Base-by-base conservation (phyloP, 2,888 invertebrate species). In the Acrobeloides nanus region DNA sequence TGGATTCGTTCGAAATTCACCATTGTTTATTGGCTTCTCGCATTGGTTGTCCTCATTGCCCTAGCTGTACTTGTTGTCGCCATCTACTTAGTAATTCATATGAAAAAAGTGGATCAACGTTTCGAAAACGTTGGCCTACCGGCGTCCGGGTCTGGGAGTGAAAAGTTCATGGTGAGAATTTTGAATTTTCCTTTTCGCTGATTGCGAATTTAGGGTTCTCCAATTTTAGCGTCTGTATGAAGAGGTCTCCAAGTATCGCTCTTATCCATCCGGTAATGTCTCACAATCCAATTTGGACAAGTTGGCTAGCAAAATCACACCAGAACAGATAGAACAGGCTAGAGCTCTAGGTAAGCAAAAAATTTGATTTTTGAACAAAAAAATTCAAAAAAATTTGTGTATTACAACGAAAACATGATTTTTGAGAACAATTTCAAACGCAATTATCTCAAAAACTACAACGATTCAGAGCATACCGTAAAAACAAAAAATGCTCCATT, bases 241-340 rank as follows among this genome's bases (percentile, higher is more conserved):
- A 37, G 47, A 55, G n/a, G 25, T 60, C 10, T 32, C 46, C 17
- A 42, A 21, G 5, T 53, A 35, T 25, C 42, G 51, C 12, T 46
- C 34, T 4, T 38, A 33, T 12, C 38, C 21, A 25, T n/a, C n/a
- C n/a, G n/a, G n/a, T n/a, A n/a, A n/a, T n/a, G n/a, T n/a, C n/a
- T n/a, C n/a, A n/a, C 39, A 54, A 17, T 21, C 46, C 8, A 52
- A 24, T 5, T 24, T 38, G 4, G 46, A 51, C 27, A 29, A 48
- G 15, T 41, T 58, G 18, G 34, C 51, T 20, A 10, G 26, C 23
- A 38, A 41, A 4, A 34, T 58, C 27, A 45, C 60, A 5, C 51
- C 55, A n/a, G 55, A 61, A 32, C 60, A 58, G 27, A 15, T 61
- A 18, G 51, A 43, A 12, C 31, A 26, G 27, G 58, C 58, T 1